These are phyloP conservation scores for Hoplodrina blanda DNA, from an alignment of 2,888 invertebrate species.

Conservation along the genomic window DNA sequence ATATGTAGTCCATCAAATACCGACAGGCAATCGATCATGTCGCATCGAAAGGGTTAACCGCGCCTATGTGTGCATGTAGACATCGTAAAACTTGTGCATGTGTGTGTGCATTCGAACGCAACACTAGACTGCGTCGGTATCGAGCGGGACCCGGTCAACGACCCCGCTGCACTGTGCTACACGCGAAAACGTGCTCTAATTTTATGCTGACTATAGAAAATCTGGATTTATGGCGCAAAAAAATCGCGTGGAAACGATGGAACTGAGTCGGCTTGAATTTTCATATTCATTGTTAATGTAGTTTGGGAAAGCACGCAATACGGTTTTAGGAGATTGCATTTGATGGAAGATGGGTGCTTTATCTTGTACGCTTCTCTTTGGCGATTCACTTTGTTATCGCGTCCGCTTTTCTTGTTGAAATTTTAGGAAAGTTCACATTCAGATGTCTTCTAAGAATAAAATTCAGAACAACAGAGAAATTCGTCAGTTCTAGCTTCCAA, in stretches of 20 bases:
- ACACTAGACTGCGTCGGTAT: conserved; percentile 61
- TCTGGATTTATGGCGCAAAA: conserved; percentile 61
- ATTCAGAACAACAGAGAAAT: too few relatives aligned
- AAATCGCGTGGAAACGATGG: conserved; percentile 54
- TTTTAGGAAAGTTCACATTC: background rate
- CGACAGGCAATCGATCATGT: conserved; percentile 39
- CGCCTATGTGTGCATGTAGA: conserved; percentile 35
- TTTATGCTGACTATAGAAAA: conserved; percentile 62
- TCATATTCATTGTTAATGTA: conserved; percentile 28
- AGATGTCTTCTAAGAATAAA: too few relatives aligned
- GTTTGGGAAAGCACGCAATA: conserved; percentile 42
- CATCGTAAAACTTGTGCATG: conserved; percentile 23
- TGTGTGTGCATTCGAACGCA: conserved; percentile 50
- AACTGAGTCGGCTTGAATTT: conserved; percentile 43
- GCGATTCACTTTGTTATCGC: background rate
- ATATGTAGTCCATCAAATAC: conserved; percentile 35
- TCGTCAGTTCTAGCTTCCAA: background rate
- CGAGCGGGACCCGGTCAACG: conserved; percentile 59
- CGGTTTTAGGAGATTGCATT: conserved; percentile 44
- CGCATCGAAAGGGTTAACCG: conserved; percentile 35
- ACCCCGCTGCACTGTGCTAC: conserved; percentile 61
- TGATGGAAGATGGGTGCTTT: conserved; percentile 29
- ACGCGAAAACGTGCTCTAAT: conserved; percentile 56
- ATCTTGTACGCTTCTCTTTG: conserved; percentile 16
- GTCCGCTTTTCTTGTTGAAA: background rate